Conservation (phyloP, 1,140 invertebrate genomes). For the Cecropterus lyciades region DNA sequence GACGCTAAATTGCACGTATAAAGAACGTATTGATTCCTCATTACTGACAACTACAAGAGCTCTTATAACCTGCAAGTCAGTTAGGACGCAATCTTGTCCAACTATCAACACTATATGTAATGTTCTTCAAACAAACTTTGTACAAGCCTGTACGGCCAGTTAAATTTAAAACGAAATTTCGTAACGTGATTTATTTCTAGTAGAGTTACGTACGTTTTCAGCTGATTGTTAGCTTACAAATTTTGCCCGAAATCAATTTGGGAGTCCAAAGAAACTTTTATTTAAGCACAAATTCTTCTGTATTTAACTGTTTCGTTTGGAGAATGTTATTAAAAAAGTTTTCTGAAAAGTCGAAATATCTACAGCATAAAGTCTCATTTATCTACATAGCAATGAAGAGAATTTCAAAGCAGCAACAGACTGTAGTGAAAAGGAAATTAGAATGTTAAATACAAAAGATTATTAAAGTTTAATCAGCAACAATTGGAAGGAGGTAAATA, state of each 20-base stretch:
- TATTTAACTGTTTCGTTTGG: conserved; percentile 35
- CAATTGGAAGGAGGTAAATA: too few relatives aligned
- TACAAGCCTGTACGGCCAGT: conserved; percentile 40
- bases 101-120: conserved; percentile 48
- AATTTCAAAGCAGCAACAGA: conserved; percentile 16
- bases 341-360: conserved; percentile 24
- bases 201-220: conserved; percentile 17
- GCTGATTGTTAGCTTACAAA: conserved; percentile 24
- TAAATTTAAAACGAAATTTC: conserved; percentile 35
- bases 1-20: too few relatives aligned
- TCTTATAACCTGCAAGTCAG: too few relatives aligned
- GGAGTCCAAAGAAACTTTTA: conserved; percentile 14
- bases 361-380: conserved; percentile 27
- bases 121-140: conserved; percentile 57
- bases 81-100: neutral
- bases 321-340: conserved; percentile 36
- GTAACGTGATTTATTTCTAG: conserved; percentile 29
- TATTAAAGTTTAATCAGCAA: too few relatives aligned
- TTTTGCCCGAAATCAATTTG: conserved; percentile 32
- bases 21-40: too few relatives aligned
- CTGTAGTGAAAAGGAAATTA: conserved; percentile 4
- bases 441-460: conserved; percentile 15
- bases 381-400: conserved; percentile 20
- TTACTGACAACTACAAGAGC: too few relatives aligned
- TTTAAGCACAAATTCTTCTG: conserved; percentile 31